Percentiles rank a stretch among this genome's conserved stretches.
These are phyloP conservation scores for Oncorhynchus tshawytscha DNA, from an alignment of 2,113 vertebrate species.

Conservation along the genomic window DNA sequence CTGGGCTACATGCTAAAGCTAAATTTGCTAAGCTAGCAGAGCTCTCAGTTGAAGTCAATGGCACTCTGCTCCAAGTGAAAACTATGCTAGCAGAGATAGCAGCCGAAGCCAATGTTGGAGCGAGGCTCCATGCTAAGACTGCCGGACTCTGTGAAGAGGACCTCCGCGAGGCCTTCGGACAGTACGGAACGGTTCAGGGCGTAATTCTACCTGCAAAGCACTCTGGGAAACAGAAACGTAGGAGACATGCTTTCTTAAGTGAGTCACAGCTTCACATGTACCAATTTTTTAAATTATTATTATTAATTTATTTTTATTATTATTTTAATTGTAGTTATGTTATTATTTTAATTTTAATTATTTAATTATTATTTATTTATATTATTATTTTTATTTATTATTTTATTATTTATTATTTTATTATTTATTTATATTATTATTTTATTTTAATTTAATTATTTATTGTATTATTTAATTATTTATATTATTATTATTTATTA, in stretches of 20 bases:
- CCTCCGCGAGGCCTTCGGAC: slow-evolving; percentile 69
- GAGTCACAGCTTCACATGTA: slow-evolving; percentile 51
- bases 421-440: too few relatives aligned
- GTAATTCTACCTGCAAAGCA: slow-evolving; percentile 68
- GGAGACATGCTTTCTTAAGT: slow-evolving; percentile 80
- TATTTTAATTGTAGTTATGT: too few relatives aligned
- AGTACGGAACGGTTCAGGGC: slow-evolving; percentile 68
- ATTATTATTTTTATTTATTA: too few relatives aligned
- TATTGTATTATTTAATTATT: too few relatives aligned
- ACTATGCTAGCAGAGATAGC: background rate
- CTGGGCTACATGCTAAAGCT: slow-evolving; percentile 16
- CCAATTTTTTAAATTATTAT: background rate
- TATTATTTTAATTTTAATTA: too few relatives aligned
- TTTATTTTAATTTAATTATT: too few relatives aligned
- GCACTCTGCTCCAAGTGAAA: slow-evolving; percentile 2
- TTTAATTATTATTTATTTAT: too few relatives aligned
- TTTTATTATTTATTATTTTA: background rate
- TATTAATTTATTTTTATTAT: too few relatives aligned
- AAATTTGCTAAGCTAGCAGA: background rate
- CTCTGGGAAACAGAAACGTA: slow-evolving; percentile 48
- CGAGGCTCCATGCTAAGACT: background rate
- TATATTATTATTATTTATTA: too few relatives aligned
- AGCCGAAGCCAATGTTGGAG: background rate
- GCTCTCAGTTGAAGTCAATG: slow-evolving; percentile 21
- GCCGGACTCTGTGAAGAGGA: slow-evolving; percentile 64